Percentiles rank a stretch among this genome's conserved stretches.
phyloP scores from a whole-genome alignment of 2,888 invertebrate species.

The Nomada goodeniana region DNA sequence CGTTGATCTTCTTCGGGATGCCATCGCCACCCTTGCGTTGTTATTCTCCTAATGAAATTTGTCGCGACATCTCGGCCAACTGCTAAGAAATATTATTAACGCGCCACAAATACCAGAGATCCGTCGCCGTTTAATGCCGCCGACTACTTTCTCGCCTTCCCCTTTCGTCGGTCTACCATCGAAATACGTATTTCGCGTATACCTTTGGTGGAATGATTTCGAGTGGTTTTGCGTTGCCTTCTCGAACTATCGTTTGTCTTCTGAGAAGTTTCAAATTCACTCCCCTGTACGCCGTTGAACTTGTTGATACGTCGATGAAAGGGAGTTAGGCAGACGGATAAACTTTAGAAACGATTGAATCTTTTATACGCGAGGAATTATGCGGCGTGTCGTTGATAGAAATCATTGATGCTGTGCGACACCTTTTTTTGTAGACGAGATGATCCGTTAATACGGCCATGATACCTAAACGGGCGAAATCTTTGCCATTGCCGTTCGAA shows the following conservation, averaged over 20 bases:
- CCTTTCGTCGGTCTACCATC: background rate
- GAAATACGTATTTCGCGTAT: too few relatives aligned
- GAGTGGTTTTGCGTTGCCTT: too few relatives aligned
- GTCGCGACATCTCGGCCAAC: constrained; percentile 6
- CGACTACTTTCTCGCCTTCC: background rate
- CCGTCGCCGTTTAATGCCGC: background rate
- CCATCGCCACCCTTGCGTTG: constrained; percentile 9
- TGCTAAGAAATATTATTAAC: constrained; percentile 25
- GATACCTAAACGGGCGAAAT: background rate
- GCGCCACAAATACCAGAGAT: background rate
- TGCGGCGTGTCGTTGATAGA: too few relatives aligned
- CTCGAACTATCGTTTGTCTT: too few relatives aligned
- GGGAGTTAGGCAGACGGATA: too few relatives aligned
- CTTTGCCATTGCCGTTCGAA: constrained; percentile 16
- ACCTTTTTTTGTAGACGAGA: background rate
- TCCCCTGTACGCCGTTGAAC: too few relatives aligned
- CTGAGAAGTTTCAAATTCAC: too few relatives aligned
- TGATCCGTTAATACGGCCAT: background rate
- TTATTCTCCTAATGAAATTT: constrained; percentile 41
- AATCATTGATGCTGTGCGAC: too few relatives aligned
- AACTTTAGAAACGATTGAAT: too few relatives aligned
- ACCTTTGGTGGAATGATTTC: too few relatives aligned
- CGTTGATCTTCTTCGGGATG: constrained; percentile 42
- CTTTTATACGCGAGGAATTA: too few relatives aligned
- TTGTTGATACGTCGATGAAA: too few relatives aligned